Base-by-base conservation (phyloP, 1,140 invertebrate species). In the Drosophila funebris region DNA sequence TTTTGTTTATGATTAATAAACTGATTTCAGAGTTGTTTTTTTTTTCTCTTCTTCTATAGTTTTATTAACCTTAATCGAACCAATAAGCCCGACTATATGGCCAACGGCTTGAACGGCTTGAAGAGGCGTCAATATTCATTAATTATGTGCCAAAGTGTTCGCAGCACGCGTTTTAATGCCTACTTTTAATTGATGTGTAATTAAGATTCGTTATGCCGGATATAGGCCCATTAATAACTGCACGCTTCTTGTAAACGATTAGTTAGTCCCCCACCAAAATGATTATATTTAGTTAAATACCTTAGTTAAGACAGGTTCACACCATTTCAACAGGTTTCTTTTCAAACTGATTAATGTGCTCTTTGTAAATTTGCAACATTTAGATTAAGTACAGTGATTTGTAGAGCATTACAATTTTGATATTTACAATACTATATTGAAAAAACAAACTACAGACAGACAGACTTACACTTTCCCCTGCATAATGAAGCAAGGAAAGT, bases 171-270 rank as follows among this genome's bases (percentile, higher is more conserved):
- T 46, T 60, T 22, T 44, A 20, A 53, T 39, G 56, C 31, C 44
- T 44, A 18, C 18, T 36, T 63, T 82, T 82, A 74, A 81, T 81
- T 78, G 76, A 54, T 71, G 77, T 76, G 56, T 78, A 81, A 87
- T 85, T 87, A 87, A 76, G 70, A 85, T 85, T 85, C 67, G 82
- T 57, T 78, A 85, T 63, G 72, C 78, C 82, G 78, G 78, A 87
- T 82, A 85, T 87, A 70, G 62, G 64, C 71, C 46, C 50, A 88
- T 87, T 88, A 82, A 87, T 58, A n/a, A n/a, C 62, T 64, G 36
- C 13, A 61, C 62, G 43, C 24, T 64, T 84, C 63, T 70, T 73
- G 63, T 79, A 63, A 57, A 33, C 36, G 62, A 63, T 63, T 58
- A 54, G 70, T n/a, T n/a, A n/a, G 14, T 27, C 50, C 9, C 8